A percentile compares a stretch with the other conserved stretches of the same genome.
phyloP scores from a whole-genome alignment of 2,113 vertebrate species.

The Alectura lathami region DNA sequence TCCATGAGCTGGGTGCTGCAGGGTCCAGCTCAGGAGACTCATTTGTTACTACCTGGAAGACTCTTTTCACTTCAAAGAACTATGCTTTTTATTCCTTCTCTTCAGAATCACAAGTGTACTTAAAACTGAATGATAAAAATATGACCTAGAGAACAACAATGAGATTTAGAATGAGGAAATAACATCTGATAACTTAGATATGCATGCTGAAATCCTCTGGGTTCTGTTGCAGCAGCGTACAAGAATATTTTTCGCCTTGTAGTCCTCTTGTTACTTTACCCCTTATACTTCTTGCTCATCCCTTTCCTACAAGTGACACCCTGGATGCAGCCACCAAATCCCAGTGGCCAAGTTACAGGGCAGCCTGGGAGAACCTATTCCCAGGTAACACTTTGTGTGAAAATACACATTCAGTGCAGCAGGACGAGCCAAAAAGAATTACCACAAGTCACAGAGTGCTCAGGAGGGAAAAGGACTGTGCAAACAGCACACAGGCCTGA shows the following conservation, averaged over 20 bases:
- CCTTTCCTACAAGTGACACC: neutral
- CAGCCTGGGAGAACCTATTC: neutral
- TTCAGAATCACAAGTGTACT: neutral
- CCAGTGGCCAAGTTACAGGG: neutral
- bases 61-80: neutral
- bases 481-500: neutral
- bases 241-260: neutral
- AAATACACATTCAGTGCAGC: neutral
- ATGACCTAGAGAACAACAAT: neutral
- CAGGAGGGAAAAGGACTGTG: neutral
- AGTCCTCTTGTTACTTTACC: neutral
- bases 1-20: neutral
- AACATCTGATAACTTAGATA: neutral
- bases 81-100: neutral
- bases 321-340: neutral
- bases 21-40: neutral
- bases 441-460: neutral
- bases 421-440: neutral
- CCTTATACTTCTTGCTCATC: neutral
- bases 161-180: neutral
- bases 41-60: neutral
- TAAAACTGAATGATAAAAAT: neutral
- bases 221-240: neutral
- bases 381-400: neutral
- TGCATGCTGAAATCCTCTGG: neutral